Base-by-base conservation (phyloP, 2,888 invertebrate species). In the Theristus sp. region DNA sequence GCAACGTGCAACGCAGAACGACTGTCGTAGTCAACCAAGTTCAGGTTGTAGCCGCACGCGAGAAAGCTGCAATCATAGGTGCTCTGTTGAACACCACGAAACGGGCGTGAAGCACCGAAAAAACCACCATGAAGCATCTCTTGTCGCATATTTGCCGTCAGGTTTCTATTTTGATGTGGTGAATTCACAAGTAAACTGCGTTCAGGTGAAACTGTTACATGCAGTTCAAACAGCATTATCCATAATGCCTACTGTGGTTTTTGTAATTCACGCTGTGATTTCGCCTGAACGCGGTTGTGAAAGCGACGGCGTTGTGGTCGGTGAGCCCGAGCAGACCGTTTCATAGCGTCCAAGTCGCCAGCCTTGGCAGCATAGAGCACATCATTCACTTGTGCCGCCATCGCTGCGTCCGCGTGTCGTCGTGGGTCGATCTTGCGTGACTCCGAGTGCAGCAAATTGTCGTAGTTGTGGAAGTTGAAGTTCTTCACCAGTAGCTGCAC, bases 381-480 rank as follows among this genome's bases (percentile, higher is more conserved):
- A 76, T 89, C 89, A 20, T 91, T 90, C 67, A 93, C 87, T 65
- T 86, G 87, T 25, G 89, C 81, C 1, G 89, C 90, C 70, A 86
- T 87, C 0, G 88, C 85, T 76, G 91, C 91, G 71, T 87, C 88
- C 71, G 86, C 86, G 76, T 88, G 87, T 62, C 85, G 82, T 60
- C 91, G 82, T 0, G 93, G 91, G 74, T 93, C 91, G 70, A 85
- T 84, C 75, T 93, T 93, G 75, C 88, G 85, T 24, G 86, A 84
- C 6, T 54, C 52, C 2, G 88, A 86, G 72, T 91, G 88, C 66
- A 85, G 84, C 65, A 93, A 80, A 75, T 90, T 91, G 74, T 94
- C 93, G 72, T 90, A 93, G 72, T 91, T 86, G 78, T 89, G 89
- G 78, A 94, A 93, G 74, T 91, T 93, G 75, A 91, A 94, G 62